Evolutionary conservation across 2,888 invertebrate species (phyloP).

Genomic region (Polia nebulosa): DNA sequence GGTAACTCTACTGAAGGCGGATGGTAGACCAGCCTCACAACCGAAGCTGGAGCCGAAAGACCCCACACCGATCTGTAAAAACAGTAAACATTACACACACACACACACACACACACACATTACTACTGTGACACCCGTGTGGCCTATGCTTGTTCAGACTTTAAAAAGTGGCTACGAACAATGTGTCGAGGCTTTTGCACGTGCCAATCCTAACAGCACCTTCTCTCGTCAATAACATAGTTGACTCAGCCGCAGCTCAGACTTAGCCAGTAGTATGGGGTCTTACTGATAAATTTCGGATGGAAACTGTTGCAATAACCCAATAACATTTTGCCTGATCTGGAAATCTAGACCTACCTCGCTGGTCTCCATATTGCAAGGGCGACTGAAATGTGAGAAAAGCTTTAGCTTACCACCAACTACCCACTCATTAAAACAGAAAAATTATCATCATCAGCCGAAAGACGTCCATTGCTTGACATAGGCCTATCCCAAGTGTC

Average conservation of each 20-base stretch:
- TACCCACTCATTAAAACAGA: too few relatives aligned
- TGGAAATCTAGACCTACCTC: background rate
- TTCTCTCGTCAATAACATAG: background rate
- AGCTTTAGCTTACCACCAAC: background rate
- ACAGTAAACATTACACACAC: too few relatives aligned
- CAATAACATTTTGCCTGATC: background rate
- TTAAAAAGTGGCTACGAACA: background rate
- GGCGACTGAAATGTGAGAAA: background rate
- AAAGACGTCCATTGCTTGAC: too few relatives aligned
- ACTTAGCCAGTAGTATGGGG: too few relatives aligned
- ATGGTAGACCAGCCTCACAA: slow-evolving; percentile 27
- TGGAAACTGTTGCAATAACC: background rate
- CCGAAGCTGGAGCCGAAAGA: slow-evolving; percentile 29
- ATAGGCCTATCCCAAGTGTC: too few relatives aligned
- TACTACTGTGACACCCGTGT: too few relatives aligned
- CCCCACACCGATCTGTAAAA: slow-evolving; percentile 41
- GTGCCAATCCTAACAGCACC: background rate
- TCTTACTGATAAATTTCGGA: too few relatives aligned
- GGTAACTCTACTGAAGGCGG: slow-evolving; percentile 42
- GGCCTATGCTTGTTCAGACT: too few relatives aligned
- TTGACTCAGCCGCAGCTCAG: background rate
- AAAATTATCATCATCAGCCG: too few relatives aligned
- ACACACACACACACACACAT: too few relatives aligned
- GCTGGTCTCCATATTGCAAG: background rate
- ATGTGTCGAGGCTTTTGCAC: background rate